phyloP scores from a whole-genome alignment of 2,113 vertebrate genomes.

The Helogale parvula region DNA sequence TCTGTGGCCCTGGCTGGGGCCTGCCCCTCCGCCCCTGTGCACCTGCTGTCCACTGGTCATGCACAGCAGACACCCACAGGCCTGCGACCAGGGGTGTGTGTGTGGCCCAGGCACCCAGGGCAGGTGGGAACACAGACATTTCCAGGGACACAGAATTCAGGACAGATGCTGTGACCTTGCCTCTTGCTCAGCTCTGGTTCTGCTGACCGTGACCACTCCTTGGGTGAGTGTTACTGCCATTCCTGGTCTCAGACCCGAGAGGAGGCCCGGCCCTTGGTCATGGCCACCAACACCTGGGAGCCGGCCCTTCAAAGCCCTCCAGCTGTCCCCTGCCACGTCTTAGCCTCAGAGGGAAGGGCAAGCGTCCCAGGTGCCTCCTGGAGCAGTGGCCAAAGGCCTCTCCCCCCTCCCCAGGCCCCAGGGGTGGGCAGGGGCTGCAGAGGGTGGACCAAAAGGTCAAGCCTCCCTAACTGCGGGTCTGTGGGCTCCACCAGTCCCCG shows the following conservation, averaged over 20 bases:
- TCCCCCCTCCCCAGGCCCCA: background rate
- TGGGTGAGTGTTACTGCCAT: background rate
- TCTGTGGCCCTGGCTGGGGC: background rate
- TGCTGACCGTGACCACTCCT: background rate
- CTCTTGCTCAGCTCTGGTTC: too few relatives aligned
- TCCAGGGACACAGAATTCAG: background rate
- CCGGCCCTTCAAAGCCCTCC: too few relatives aligned
- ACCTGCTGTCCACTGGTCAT: background rate
- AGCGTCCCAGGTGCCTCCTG: background rate
- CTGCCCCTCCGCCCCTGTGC: too few relatives aligned
- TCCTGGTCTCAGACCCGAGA: background rate
- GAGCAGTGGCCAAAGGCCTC: background rate
- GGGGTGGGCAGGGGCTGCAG: fast-evolving
- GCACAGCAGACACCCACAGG: background rate
- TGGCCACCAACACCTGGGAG: background rate
- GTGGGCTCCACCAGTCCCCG: background rate
- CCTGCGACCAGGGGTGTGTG: too few relatives aligned
- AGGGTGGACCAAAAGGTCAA: fast-evolving
- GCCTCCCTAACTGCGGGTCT: background rate
- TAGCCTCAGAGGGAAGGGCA: background rate
- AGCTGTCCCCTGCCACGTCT: background rate
- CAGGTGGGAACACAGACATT: background rate
- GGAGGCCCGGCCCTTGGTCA: background rate
- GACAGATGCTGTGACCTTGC: background rate
- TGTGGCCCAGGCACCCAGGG: background rate